Percentiles rank a stretch among this genome's conserved stretches.
phyloP scores from a whole-genome alignment of 2,888 invertebrate genomes.

The Resseliella maxima region DNA sequence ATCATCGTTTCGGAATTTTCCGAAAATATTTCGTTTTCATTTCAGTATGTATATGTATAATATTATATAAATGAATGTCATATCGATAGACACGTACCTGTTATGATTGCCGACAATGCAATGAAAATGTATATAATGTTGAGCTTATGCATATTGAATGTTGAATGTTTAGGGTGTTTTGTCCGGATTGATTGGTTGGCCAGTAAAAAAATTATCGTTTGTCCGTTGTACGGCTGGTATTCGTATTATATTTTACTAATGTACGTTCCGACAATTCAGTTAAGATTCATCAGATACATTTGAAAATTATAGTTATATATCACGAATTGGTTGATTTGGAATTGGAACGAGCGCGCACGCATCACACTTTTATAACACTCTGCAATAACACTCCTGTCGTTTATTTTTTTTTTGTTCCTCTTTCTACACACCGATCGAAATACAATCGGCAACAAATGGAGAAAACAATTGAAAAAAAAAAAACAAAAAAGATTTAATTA shows the following conservation, averaged over 20 bases:
- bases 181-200: too few species aligned
- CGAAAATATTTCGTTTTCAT: not conserved
- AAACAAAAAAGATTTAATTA: constrained; percentile 27
- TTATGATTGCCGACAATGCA: not conserved
- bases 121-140: not conserved
- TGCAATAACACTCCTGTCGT: too few species aligned
- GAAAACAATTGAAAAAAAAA: not conserved
- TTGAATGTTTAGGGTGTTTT: not conserved
- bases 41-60: not conserved
- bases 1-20: not conserved
- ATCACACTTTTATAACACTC: too few species aligned
- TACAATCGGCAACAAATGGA: not conserved
- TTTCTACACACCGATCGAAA: not conserved
- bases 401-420: too few species aligned
- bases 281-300: not conserved
- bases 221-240: too few species aligned
- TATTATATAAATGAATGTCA: too few species aligned
- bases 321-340: too few species aligned
- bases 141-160: not conserved
- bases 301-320: too few species aligned
- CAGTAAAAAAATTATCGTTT: not conserved
- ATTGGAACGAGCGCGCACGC: too few species aligned
- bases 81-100: constrained; percentile 8
- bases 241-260: too few species aligned
- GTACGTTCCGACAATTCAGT: not conserved